Conservation (phyloP, 2,888 invertebrate species). For the Imbricaverruca yamaguchii region DNA sequence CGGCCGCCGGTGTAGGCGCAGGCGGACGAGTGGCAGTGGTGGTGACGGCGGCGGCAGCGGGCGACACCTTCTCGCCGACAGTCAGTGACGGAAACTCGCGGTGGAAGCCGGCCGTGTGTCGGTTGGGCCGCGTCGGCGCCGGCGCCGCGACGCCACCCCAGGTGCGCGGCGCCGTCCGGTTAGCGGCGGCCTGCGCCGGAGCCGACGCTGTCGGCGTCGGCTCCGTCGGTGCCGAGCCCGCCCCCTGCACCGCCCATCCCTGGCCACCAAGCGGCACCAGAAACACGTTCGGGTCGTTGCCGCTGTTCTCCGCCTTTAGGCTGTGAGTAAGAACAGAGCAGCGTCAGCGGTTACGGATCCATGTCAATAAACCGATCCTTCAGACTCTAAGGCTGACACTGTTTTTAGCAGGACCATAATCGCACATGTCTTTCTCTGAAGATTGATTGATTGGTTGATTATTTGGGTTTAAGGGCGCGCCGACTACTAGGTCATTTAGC, state of each 20-base stretch:
- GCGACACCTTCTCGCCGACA: background rate
- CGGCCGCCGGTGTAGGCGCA: background rate
- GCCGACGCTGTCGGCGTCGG: background rate
- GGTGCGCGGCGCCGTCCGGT: background rate
- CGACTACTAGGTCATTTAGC: too few species aligned
- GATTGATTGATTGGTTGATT: too few species aligned
- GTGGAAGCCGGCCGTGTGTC: slow-evolving; percentile 8
- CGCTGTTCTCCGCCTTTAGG: slow-evolving; percentile 11
- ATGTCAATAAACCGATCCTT: background rate
- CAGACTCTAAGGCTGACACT: background rate
- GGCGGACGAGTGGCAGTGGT: background rate
- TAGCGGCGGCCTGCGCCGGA: background rate
- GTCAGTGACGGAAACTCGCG: slow-evolving; percentile 2
- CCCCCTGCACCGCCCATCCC: background rate
- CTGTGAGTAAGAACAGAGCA: background rate
- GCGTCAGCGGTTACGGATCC: background rate
- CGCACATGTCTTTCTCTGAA: background rate
- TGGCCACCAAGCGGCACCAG: slow-evolving; percentile 10
- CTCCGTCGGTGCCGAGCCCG: background rate
- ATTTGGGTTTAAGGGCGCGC: too few species aligned
- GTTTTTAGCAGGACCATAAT: too few species aligned
- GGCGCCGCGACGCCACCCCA: slow-evolving; percentile 1
- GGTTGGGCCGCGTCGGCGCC: background rate
- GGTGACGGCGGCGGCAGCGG: background rate
- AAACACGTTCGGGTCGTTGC: slow-evolving; percentile 1